These are phyloP conservation scores for Siderastrea siderea DNA, from an alignment of 92 coral and sea anemone genomes.

Conservation along the genomic window DNA sequence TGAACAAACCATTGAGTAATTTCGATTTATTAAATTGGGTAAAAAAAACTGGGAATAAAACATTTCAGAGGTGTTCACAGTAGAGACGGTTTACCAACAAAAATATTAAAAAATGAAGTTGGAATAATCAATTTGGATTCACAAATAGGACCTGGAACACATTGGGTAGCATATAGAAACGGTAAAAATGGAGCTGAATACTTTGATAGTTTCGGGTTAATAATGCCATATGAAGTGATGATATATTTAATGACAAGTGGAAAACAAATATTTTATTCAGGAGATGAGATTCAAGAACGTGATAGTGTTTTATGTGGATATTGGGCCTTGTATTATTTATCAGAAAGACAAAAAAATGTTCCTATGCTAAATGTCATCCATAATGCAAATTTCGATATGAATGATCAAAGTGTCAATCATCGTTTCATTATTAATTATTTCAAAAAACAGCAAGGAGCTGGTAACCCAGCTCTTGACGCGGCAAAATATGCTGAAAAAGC, in stretches of 20 bases:
- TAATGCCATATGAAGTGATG: neutral
- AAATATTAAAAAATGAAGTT: neutral
- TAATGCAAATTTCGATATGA: too few relatives aligned
- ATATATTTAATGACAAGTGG: neutral
- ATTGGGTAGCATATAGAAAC: conserved; percentile 42
- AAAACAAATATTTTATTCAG: neutral
- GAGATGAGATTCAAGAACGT: too few relatives aligned
- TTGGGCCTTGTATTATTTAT: conserved; percentile 1
- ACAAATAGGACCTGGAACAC: neutral
- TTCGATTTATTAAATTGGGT: too few relatives aligned
- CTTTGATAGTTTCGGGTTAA: conserved; percentile 27
- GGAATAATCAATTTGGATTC: conserved; percentile 17
- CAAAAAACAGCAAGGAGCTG: too few relatives aligned
- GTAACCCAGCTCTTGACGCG: too few relatives aligned
- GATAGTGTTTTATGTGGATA: too few relatives aligned
- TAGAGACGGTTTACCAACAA: conserved; percentile 1
- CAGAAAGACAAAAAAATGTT: neutral
- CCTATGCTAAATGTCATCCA: neutral
- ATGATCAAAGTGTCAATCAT: too few relatives aligned
- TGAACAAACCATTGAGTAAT: too few relatives aligned
- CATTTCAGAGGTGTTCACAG: neutral
- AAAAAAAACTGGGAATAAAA: conserved; percentile 8
- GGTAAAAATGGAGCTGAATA: neutral
- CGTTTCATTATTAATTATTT: too few relatives aligned
- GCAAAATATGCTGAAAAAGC: too few relatives aligned